Evolutionary conservation across 1,140 invertebrate species (phyloP).

Genomic region (Pachypsylla venusta): DNA sequence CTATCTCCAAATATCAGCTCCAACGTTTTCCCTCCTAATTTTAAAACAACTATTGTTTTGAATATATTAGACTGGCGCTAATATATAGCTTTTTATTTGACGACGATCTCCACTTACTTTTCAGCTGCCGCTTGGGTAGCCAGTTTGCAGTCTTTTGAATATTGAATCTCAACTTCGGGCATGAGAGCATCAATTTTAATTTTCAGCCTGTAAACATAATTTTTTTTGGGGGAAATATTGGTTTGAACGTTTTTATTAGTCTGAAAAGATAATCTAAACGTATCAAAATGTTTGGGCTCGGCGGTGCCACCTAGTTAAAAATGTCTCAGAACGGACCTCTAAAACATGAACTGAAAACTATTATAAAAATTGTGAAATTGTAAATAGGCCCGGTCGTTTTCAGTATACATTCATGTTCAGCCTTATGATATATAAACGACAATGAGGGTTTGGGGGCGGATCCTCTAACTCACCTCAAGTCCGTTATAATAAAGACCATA

Average conservation of each 20-base stretch:
- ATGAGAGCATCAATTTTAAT: constrained; percentile 32
- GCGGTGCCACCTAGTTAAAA: background rate
- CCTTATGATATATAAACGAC: too few species aligned
- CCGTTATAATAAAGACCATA: too few species aligned
- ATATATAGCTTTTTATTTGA: background rate
- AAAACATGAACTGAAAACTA: too few species aligned
- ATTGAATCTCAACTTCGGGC: constrained; percentile 31
- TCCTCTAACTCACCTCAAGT: too few species aligned
- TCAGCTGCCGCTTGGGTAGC: constrained; percentile 25
- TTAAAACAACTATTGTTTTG: background rate
- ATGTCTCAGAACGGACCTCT: too few species aligned
- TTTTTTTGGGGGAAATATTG: background rate
- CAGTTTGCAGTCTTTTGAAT: constrained; percentile 28
- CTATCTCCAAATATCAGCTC: background rate
- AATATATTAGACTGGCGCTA: background rate
- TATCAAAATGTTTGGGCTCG: background rate
- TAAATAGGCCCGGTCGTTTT: too few species aligned
- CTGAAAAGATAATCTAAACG: background rate
- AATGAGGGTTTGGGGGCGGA: too few species aligned
- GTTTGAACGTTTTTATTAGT: background rate
- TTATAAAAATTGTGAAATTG: too few species aligned
- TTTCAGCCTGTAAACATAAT: constrained; percentile 25
- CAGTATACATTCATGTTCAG: too few species aligned
- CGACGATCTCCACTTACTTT: constrained; percentile 24
- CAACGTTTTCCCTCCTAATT: background rate